Base-by-base conservation (phyloP, 1,140 invertebrate genomes). In the Trichomalopsis sarcophagae region DNA sequence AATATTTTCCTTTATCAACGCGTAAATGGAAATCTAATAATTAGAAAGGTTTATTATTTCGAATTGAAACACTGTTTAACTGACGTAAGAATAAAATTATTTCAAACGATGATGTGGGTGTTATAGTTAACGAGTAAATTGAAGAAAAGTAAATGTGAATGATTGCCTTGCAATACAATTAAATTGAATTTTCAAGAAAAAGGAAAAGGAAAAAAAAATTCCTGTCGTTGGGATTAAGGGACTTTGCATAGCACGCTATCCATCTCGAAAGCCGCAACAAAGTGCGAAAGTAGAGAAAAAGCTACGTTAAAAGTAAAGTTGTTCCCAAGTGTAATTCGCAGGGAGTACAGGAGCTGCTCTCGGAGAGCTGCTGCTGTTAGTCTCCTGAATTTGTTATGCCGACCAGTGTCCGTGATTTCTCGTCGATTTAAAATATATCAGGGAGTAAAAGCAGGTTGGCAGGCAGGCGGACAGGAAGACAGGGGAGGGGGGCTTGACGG, bases 241-340 rank as follows among this genome's bases (percentile, higher is more conserved):
- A n/a, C 17, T 62, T 62, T 62, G 21, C 55, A 62, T 62, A 62
- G 55, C 17, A 62, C 17, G 21, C 17, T 62, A 62, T 62, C 21
- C n/a, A n/a, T 62, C 55, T n/a, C 55, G 6, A 62, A 62, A n/a
- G 21, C 55, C 55, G 17, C 21, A 62, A 5, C 75, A 77, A 55
- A 13, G 76, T 78, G 47, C 55, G 27, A 62, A 78, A 68, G 33
- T n/a, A 66, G 30, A 68, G 30, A 27, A 30, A 74, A 62, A 62
- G 47, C 17, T 40, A 55, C 9, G 71, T 74, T 82, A 74, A 82
- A 82, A 82, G 27, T 30, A 82, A 82, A 74, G 81, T 82, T 82
- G 40, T 82, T 33, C 44, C 71, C 71, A 82, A 82, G 47, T 82
- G 71, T 74, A 75, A 82, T 82, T 74, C 68, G 5, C 21, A 62